phyloP scores from a whole-genome alignment of 1,140 invertebrate species.

The Hylyphantes graminicola region DNA sequence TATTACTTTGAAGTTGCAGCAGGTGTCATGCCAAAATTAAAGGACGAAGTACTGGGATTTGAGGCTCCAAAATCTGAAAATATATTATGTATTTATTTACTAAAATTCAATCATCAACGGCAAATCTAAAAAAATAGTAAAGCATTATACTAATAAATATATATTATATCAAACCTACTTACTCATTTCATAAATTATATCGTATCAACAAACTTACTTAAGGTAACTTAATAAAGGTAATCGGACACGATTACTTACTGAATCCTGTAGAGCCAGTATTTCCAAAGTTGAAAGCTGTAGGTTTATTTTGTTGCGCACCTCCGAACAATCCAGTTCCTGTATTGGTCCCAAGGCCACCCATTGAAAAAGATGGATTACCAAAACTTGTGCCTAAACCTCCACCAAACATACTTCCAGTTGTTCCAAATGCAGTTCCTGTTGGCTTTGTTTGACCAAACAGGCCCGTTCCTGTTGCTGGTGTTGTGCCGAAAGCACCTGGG shows the following conservation, averaged over 20 bases:
- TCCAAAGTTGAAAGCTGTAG: slow-evolving; percentile 64
- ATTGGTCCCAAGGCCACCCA: slow-evolving; percentile 65
- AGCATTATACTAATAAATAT: background rate
- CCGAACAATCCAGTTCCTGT: slow-evolving; percentile 60
- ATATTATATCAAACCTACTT: background rate
- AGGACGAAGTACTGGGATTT: slow-evolving; percentile 36
- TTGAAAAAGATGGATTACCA: slow-evolving; percentile 62
- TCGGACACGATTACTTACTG: slow-evolving; percentile 35
- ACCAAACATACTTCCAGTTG: slow-evolving; percentile 58
- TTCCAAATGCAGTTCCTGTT: slow-evolving; percentile 62
- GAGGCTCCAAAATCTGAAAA: slow-evolving; percentile 42
- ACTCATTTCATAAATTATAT: background rate
- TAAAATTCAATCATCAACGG: no score
- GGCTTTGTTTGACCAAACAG: slow-evolving; percentile 60
- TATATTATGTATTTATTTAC: background rate
- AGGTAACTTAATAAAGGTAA: no score
- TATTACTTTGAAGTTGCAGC: slow-evolving; percentile 7
- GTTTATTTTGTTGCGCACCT: slow-evolving; percentile 57
- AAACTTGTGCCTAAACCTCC: slow-evolving; percentile 59
- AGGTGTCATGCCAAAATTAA: slow-evolving; percentile 31
- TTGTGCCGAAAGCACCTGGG: slow-evolving; percentile 61
- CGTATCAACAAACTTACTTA: no score
- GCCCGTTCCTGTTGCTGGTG: slow-evolving; percentile 53
- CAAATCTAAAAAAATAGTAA: no score
- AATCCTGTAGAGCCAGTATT: slow-evolving; percentile 63